Evolutionary conservation across 2,113 vertebrate genomes (phyloP), one percentile per base, ranked within the genome.

Genomic region (Camelus dromedarius): DNA sequence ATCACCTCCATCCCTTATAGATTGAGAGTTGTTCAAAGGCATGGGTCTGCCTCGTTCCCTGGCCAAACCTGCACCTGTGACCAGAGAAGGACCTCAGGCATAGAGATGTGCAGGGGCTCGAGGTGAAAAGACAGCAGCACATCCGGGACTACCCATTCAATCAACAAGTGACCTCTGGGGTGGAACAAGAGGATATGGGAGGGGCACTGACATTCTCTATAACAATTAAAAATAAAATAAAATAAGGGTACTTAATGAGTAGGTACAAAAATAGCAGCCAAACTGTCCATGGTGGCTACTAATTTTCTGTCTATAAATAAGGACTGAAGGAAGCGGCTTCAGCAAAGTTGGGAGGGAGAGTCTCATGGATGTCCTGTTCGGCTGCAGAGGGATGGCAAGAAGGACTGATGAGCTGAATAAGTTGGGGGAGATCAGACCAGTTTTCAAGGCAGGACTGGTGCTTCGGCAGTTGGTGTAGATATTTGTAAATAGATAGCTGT

Each of bases 211-310:
- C 18, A 56, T 81, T 75, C n/a, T 75, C 72, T 86, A 24, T 46
- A 62, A 64, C 46, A 92, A 91, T 88, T 75, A 86, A 81, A 88
- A 87, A 88, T 67, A 28, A 80, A 91, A 48, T 83, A 60, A 92
- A 35, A 82, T 82, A 62, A 93, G 52, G 18, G 3, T n/a, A 58
- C 38, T 83, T 52, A 76, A 28, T 60, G 28, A 83, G 32, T 60
- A 89, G 46, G 30, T 70, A 69, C 24, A 86, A 42, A 96, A 94
- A 42, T 48, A 80, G 67, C 66, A 67, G 42, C 92, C 52, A 48
- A 46, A 77, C 62, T 42, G 26, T 83, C 35, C n/a, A 26, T 28
- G 35, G 48, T 56, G 54, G 64, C 67, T 83, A 58, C 80, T 82
- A 77, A 88, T 66, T 66, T 93, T 95, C 62, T 30, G 1, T 91